phyloP scores from a whole-genome alignment of 1,140 invertebrate species.

The Gerris buenoi region DNA sequence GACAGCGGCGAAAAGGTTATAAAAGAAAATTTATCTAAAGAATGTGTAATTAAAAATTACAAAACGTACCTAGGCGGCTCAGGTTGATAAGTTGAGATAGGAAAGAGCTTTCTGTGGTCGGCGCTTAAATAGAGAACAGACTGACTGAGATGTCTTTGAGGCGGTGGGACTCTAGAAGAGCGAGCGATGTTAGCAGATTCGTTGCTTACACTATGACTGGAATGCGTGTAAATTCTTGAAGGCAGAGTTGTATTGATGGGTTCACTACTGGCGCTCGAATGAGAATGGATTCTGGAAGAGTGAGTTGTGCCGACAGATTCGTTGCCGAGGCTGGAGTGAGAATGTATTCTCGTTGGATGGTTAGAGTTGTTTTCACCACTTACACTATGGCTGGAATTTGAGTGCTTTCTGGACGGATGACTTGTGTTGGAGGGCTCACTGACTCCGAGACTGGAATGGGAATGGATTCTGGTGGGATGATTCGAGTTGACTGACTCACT shows the following conservation, averaged over 20 bases:
- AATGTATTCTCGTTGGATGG: not conserved
- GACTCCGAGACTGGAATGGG: not conserved
- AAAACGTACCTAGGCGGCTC: constrained; percentile 17
- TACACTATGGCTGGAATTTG: too few relatives aligned
- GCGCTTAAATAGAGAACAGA: constrained; percentile 53
- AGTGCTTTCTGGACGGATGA: not conserved
- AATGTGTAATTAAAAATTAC: too few relatives aligned
- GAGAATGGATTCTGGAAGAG: not conserved
- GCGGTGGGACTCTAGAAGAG: constrained; percentile 60
- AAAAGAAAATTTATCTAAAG: too few relatives aligned
- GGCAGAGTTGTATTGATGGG: not conserved
- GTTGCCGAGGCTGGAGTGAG: not conserved
- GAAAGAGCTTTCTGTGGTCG: constrained; percentile 34
- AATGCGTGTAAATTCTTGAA: not conserved
- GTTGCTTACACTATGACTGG: constrained; percentile 29
- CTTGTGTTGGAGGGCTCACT: not conserved
- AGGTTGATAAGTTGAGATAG: constrained; percentile 38
- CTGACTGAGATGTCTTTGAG: constrained; percentile 64
- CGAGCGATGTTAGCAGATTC: constrained; percentile 44
- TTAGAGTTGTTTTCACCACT: not conserved
- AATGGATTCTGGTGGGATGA: not conserved
- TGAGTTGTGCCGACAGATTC: not conserved
- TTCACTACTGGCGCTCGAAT: not conserved
- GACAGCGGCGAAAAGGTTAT: too few relatives aligned
- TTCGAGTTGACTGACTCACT: not conserved